phyloP scores from a whole-genome alignment of 2,888 invertebrate species.

The Lithophane leautieri region DNA sequence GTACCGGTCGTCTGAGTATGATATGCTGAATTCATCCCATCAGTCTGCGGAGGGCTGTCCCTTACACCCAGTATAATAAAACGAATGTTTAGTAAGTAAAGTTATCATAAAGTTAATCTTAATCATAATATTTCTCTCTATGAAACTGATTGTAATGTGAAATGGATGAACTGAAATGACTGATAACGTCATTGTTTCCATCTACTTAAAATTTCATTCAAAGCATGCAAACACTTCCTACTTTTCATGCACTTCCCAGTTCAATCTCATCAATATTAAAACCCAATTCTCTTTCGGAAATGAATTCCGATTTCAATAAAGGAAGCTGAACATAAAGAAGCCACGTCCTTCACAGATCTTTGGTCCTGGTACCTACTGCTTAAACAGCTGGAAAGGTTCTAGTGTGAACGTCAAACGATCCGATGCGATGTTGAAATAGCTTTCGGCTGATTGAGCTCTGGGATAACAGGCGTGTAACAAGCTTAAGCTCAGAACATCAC shows the following conservation, averaged over 20 bases:
- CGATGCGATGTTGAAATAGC: constrained; percentile 52
- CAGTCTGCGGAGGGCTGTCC: too few relatives aligned
- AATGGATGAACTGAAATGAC: neutral
- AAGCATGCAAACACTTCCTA: neutral
- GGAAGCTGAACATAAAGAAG: neutral
- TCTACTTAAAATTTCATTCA: neutral
- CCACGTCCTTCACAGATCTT: constrained; percentile 5
- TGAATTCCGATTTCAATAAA: constrained; percentile 10
- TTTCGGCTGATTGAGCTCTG: constrained; percentile 66
- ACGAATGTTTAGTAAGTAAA: too few relatives aligned
- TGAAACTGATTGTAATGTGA: neutral
- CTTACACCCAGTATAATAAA: too few relatives aligned
- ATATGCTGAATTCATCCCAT: too few relatives aligned
- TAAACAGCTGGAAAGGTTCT: constrained; percentile 29
- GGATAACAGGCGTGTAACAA: constrained; percentile 66
- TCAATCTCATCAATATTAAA: constrained; percentile 12
- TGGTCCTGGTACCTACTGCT: constrained; percentile 6
- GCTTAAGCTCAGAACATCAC: constrained; percentile 50
- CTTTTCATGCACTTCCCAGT: neutral
- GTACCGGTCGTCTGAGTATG: too few relatives aligned
- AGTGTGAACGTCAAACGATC: constrained; percentile 28
- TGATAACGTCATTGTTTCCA: neutral
- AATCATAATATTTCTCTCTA: too few relatives aligned
- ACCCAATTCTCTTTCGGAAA: neutral
- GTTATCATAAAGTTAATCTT: too few relatives aligned